These are phyloP conservation scores for Didymodactylos carnosus DNA, from an alignment of 2,888 invertebrate species.

Conservation along the genomic window DNA sequence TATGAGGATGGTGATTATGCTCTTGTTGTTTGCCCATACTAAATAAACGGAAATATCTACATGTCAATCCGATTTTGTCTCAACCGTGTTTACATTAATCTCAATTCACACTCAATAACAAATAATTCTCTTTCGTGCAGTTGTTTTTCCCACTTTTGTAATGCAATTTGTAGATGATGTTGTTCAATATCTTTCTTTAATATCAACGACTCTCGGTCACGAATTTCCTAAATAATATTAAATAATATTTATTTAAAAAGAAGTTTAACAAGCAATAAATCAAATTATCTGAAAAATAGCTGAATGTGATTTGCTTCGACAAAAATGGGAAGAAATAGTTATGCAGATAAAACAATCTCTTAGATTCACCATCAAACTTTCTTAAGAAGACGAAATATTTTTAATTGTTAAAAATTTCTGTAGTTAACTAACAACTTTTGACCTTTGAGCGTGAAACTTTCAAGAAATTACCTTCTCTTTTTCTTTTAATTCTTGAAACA, in stretches of 20 bases:
- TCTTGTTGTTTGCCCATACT: too few relatives aligned
- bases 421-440: too few relatives aligned
- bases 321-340: too few relatives aligned
- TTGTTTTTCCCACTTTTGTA: background rate
- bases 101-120: background rate
- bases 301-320: too few relatives aligned
- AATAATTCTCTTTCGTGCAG: background rate
- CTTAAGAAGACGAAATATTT: background rate
- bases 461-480: constrained; percentile 93
- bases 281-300: too few relatives aligned
- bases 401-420: constrained; percentile 41
- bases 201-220: constrained; percentile 63
- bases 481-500: constrained; percentile 67
- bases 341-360: too few relatives aligned
- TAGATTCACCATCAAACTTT: too few relatives aligned
- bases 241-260: too few relatives aligned
- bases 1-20: background rate
- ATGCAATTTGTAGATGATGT: background rate
- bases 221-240: background rate
- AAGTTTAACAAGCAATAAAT: too few relatives aligned
- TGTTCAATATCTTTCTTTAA: constrained; percentile 36
- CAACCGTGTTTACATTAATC: background rate
- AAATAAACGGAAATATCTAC: too few relatives aligned
- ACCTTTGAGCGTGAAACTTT: too few relatives aligned
- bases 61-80: background rate